phyloP scores from a whole-genome alignment of 2,113 vertebrate species.

The Polypterus bichir region DNA sequence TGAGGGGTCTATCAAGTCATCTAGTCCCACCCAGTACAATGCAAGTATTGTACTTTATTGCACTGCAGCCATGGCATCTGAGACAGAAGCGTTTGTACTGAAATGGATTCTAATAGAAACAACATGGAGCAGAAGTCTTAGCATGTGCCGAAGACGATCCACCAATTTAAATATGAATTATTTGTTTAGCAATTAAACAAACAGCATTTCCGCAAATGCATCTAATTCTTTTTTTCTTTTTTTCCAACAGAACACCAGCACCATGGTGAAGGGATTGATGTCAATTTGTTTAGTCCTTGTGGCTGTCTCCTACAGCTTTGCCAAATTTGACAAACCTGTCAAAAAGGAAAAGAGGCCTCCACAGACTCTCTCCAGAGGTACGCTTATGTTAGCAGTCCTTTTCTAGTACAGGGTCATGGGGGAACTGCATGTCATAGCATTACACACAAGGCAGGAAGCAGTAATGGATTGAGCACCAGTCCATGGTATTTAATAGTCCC shows the following conservation, averaged over 20 bases:
- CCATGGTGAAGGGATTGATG: constrained; percentile 58
- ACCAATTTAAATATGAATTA: neutral
- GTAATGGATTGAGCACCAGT: neutral
- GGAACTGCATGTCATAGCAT: neutral
- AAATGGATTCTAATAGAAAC: neutral
- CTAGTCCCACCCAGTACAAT: too few species aligned
- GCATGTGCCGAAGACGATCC: neutral
- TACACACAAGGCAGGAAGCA: neutral
- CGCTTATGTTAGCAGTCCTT: neutral
- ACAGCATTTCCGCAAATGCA: too few species aligned
- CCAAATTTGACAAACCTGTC: constrained; percentile 53
- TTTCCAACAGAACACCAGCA: constrained; percentile 25
- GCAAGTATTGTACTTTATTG: too few species aligned
- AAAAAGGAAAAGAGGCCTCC: constrained; percentile 52
- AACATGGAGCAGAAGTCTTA: neutral
- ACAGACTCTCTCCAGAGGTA: constrained; percentile 89
- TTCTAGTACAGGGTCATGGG: neutral
- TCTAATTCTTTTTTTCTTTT: constrained; percentile 1
- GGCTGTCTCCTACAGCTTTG: constrained; percentile 49
- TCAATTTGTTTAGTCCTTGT: constrained; percentile 54
- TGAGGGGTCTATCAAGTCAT: too few species aligned
- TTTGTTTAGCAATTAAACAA: neutral
- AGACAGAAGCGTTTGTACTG: neutral
- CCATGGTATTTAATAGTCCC: neutral
- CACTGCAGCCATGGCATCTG: too few species aligned